These are phyloP conservation scores for Limnephilus lunatus DNA, from an alignment of 2,888 invertebrate genomes.

Conservation along the genomic window DNA sequence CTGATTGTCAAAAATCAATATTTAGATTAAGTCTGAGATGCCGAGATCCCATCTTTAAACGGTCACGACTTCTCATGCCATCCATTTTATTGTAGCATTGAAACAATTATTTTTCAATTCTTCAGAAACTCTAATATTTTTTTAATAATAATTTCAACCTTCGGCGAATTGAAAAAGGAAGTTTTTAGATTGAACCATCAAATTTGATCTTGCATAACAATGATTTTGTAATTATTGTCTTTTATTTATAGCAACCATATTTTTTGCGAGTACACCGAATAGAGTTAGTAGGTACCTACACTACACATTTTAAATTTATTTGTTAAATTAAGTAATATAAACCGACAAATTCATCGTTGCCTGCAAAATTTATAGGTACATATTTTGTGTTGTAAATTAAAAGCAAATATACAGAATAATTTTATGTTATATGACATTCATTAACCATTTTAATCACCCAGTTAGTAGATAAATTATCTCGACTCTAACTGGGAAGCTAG, in stretches of 20 bases:
- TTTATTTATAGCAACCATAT: not conserved
- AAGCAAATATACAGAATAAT: too few relatives aligned
- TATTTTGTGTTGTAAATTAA: too few relatives aligned
- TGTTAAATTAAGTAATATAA: too few relatives aligned
- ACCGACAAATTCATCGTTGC: too few relatives aligned
- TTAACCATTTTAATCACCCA: too few relatives aligned
- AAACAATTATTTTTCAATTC: conserved; percentile 28
- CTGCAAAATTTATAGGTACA: too few relatives aligned
- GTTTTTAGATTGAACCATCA: not conserved
- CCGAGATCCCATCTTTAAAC: not conserved
- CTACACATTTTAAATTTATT: too few relatives aligned
- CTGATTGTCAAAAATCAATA: conserved; percentile 24
- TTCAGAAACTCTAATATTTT: not conserved
- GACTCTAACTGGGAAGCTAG: too few relatives aligned
- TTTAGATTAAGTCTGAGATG: conserved; percentile 28
- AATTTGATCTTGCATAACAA: not conserved
- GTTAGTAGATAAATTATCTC: too few relatives aligned
- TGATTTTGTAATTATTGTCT: not conserved
- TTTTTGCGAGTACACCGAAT: not conserved
- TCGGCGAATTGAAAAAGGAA: not conserved
- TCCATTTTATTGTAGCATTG: conserved; percentile 20
- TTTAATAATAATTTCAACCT: conserved; percentile 36
- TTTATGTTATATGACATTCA: too few relatives aligned
- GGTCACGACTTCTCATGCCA: conserved; percentile 22
- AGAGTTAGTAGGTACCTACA: not conserved